These are phyloP conservation scores for Eolophus roseicapilla DNA, from an alignment of 2,113 vertebrate species.

Conservation along the genomic window DNA sequence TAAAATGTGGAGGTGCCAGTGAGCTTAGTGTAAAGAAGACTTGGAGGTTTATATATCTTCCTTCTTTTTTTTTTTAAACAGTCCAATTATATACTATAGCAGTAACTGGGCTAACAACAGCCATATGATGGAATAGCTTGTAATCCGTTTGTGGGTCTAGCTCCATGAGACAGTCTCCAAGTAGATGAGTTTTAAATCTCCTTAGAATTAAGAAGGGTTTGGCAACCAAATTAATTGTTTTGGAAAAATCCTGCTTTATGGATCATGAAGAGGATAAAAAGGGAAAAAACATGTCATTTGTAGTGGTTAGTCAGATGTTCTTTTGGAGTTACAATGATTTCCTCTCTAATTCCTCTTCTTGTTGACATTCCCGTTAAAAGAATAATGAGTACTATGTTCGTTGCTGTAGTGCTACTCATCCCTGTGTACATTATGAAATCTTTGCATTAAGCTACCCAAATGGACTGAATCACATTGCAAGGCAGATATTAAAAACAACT, in stretches of 20 bases:
- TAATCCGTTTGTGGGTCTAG: conserved; percentile 69
- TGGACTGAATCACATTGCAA: neutral
- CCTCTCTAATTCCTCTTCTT: conserved; percentile 69
- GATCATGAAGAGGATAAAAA: conserved; percentile 65
- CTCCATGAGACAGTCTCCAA: conserved; percentile 62
- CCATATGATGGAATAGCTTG: conserved; percentile 66
- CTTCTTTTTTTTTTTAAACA: neutral
- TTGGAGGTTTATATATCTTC: neutral
- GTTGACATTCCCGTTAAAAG: conserved; percentile 66
- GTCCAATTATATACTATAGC: conserved; percentile 56
- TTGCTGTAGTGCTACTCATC: conserved; percentile 33
- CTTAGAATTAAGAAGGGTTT: conserved; percentile 74
- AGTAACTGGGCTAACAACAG: conserved; percentile 56
- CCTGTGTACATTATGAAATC: conserved; percentile 44
- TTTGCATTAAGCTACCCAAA: conserved; percentile 55
- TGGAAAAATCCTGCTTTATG: conserved; percentile 68
- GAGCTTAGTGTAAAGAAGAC: conserved; percentile 18
- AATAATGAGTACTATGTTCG: conserved; percentile 56
- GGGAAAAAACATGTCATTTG: conserved; percentile 60
- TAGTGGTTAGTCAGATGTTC: conserved; percentile 68
- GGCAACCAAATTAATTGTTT: conserved; percentile 74
- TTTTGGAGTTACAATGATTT: conserved; percentile 69
- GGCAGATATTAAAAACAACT: conserved; percentile 39
- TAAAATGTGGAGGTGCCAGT: neutral
- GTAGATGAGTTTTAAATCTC: conserved; percentile 74